Evolutionary conservation across 2,113 vertebrate species (phyloP).

Genomic region (Progne subis): DNA sequence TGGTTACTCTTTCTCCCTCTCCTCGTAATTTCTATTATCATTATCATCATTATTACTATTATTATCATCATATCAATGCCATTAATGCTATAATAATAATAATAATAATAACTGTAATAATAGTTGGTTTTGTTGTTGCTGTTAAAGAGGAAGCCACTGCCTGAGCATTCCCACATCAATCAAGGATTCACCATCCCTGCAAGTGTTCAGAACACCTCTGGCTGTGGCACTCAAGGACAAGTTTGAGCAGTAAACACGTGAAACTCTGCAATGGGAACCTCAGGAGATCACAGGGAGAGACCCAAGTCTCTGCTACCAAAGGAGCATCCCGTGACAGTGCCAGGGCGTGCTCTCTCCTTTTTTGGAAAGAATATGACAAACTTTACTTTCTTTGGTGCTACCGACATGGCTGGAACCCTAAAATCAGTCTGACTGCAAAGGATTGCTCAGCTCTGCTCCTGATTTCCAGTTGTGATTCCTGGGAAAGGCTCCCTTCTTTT

Average conservation of each 20-base stretch:
- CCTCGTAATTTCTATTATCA: not conserved
- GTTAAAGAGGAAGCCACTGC: not conserved
- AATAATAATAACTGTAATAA: not conserved
- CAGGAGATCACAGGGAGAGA: not conserved
- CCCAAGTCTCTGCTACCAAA: not conserved
- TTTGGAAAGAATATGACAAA: not conserved
- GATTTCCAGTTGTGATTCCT: not conserved
- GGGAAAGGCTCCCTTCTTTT: not conserved
- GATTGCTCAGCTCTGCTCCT: not conserved
- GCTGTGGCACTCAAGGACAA: not conserved
- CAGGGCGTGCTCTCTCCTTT: not conserved
- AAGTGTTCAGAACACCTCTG: not conserved
- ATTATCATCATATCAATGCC: too few species aligned
- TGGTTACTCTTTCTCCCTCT: not conserved
- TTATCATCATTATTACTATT: not conserved
- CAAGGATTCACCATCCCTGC: not conserved
- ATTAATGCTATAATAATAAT: too few species aligned
- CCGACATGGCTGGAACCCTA: not conserved
- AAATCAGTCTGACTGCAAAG: not conserved
- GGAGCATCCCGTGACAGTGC: accelerated
- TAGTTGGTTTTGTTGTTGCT: not conserved
- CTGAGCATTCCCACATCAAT: not conserved
- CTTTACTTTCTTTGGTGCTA: not conserved
- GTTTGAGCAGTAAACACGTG: not conserved
- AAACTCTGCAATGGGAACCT: not conserved